Percentiles rank a stretch among this genome's conserved stretches.
phyloP scores from a whole-genome alignment of 2,113 vertebrate genomes.

The Gavialis gangeticus region DNA sequence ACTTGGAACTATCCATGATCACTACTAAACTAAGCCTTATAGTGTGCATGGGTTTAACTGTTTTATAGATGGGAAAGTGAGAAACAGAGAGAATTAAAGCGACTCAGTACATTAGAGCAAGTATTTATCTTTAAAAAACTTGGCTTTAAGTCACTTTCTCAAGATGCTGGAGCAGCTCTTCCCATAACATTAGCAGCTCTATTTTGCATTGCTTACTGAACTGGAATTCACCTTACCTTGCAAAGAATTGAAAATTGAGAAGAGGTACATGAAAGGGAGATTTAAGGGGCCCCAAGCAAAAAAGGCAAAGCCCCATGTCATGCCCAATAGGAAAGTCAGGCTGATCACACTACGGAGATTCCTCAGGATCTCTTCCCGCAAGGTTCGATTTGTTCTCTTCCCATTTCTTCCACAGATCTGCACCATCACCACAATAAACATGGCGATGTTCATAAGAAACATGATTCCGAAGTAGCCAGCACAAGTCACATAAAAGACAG shows the following conservation, averaged over 20 bases:
- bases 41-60: not conserved
- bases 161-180: not conserved
- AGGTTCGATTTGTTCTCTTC: conserved; percentile 90
- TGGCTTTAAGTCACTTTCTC: not conserved
- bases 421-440: conserved; percentile 98
- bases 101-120: not conserved
- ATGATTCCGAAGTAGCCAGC: conserved; percentile 92
- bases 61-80: not conserved
- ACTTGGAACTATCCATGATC: not conserved
- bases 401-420: conserved; percentile 98
- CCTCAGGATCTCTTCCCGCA: conserved; percentile 91
- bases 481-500: conserved; percentile 91
- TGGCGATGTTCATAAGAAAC: conserved; percentile 95
- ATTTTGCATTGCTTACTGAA: not conserved
- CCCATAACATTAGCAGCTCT: not conserved
- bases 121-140: not conserved
- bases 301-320: conserved; percentile 98
- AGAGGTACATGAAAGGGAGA: conserved; percentile 92
- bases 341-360: conserved; percentile 94
- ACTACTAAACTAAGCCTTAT: not conserved
- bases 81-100: not conserved
- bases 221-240: conserved; percentile 85
- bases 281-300: conserved; percentile 93
- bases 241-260: conserved; percentile 96
- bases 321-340: conserved; percentile 95